Evolutionary conservation across 2,888 invertebrate species (phyloP).

Genomic region (Byasa hedistus): DNA sequence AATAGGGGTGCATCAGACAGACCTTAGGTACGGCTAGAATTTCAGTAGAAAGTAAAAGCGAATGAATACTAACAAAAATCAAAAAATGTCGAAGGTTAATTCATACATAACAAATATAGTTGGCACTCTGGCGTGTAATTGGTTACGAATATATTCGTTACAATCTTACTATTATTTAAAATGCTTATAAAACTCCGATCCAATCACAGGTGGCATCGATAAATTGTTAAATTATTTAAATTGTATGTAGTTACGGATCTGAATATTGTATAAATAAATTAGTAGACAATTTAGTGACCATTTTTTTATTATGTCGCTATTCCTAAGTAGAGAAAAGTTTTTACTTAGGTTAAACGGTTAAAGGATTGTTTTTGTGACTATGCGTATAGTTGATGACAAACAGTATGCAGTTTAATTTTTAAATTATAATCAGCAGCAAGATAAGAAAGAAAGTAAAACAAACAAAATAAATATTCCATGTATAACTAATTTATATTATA

Average conservation of each 20-base stretch:
- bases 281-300: neutral
- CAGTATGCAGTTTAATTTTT: too few relatives aligned
- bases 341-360: neutral
- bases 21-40: constrained; percentile 37
- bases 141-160: too few relatives aligned
- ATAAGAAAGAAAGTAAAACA: too few relatives aligned
- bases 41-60: neutral
- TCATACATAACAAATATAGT: neutral
- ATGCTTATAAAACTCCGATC: constrained; percentile 45
- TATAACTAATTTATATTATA: too few relatives aligned
- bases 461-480: too few relatives aligned
- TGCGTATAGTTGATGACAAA: too few relatives aligned
- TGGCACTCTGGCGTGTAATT: too few relatives aligned
- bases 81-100: neutral
- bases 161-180: constrained; percentile 32
- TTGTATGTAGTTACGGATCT: constrained; percentile 35
- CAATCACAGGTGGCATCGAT: constrained; percentile 57
- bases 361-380: too few relatives aligned
- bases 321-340: neutral
- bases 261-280: too few relatives aligned
- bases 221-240: constrained; percentile 68
- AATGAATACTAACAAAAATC: neutral
- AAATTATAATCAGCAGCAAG: too few relatives aligned
- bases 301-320: neutral
- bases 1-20: constrained; percentile 59